These are phyloP conservation scores for Pomacea maculata DNA, from an alignment of 1,140 invertebrate genomes.

Conservation along the genomic window DNA sequence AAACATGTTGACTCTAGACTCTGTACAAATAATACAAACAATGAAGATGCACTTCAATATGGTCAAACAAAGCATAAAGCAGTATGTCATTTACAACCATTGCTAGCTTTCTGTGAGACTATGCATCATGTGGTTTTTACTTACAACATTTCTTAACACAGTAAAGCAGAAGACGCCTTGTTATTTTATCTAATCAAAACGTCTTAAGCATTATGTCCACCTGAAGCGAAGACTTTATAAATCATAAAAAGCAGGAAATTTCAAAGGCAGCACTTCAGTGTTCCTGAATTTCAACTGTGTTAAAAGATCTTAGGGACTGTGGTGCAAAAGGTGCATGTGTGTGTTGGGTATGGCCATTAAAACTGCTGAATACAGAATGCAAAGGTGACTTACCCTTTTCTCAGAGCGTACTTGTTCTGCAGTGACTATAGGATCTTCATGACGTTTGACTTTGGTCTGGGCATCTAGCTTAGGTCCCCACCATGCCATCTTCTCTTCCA, in stretches of 20 bases:
- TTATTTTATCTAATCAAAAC: too few relatives aligned
- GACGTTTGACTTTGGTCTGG: constrained; percentile 71
- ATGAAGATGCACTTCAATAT: too few relatives aligned
- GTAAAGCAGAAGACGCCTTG: too few relatives aligned
- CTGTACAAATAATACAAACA: constrained; percentile 55
- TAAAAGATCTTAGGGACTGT: neutral
- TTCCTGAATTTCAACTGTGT: neutral
- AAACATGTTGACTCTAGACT: constrained; percentile 75
- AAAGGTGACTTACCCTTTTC: constrained; percentile 70
- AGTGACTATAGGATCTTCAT: constrained; percentile 74
- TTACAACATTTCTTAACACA: too few relatives aligned
- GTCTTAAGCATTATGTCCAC: too few relatives aligned
- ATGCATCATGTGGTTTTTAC: too few relatives aligned
- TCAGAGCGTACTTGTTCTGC: constrained; percentile 80
- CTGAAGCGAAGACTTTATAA: too few relatives aligned
- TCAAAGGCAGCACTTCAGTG: too few relatives aligned
- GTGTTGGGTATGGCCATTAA: neutral
- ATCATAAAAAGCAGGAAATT: too few relatives aligned
- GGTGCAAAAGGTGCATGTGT: neutral
- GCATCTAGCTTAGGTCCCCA: constrained; percentile 76
- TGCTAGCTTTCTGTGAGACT: too few relatives aligned
- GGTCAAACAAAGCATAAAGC: too few relatives aligned
- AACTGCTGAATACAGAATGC: neutral
- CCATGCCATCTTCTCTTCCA: constrained; percentile 73
- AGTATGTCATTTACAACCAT: too few relatives aligned